Conservation (phyloP, 2,797 vertebrate genomes). For the Strix occidentalis region DNA sequence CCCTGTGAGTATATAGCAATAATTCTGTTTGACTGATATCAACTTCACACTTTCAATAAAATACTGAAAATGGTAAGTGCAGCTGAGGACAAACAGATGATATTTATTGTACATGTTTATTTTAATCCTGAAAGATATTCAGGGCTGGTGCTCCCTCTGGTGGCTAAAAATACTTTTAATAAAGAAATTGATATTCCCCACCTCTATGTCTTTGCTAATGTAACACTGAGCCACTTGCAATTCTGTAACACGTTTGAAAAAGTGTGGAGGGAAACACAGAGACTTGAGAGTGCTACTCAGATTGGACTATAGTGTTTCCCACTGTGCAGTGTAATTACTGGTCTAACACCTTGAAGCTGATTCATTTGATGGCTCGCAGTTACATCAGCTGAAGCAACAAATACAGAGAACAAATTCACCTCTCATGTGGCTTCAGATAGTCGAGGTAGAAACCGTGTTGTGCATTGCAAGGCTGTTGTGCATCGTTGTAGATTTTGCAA, state of each 20-base stretch:
- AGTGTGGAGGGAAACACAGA: not conserved
- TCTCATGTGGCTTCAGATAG: not conserved
- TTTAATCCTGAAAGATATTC: conserved; percentile 35
- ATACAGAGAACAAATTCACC: not conserved
- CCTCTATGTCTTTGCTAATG: not conserved
- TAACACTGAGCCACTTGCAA: not conserved
- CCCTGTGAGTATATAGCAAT: conserved; percentile 29
- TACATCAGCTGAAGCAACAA: not conserved
- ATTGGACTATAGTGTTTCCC: not conserved
- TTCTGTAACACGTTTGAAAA: not conserved
- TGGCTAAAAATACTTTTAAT: conserved; percentile 2
- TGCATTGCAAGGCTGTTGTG: not conserved
- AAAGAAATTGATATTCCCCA: not conserved
- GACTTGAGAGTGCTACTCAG: not conserved
- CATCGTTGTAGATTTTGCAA: not conserved
- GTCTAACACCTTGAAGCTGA: not conserved
- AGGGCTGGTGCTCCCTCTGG: conserved; percentile 37
- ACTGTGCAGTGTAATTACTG: not conserved
- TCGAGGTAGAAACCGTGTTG: not conserved
- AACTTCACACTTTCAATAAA: conserved; percentile 50
- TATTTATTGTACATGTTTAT: not conserved
- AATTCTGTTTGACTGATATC: conserved; percentile 51
- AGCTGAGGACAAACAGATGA: conserved; percentile 64
- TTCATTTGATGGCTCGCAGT: not conserved
- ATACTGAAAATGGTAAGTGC: conserved; percentile 59